phyloP scores from a whole-genome alignment of 2,797 vertebrate species.

The Rhinogobio ventralis region DNA sequence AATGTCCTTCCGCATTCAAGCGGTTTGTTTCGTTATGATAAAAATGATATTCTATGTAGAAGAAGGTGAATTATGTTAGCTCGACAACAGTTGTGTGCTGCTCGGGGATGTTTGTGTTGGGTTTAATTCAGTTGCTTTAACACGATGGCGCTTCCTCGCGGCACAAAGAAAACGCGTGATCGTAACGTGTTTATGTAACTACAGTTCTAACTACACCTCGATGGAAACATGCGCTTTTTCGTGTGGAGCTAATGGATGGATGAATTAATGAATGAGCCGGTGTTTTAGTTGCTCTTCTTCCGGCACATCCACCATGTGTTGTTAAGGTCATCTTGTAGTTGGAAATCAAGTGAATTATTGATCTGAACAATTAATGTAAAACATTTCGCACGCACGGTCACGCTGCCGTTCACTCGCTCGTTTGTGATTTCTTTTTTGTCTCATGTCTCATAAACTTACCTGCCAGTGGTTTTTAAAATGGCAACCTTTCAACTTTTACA shows the following conservation, averaged over 20 bases:
- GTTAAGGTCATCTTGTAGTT: not conserved
- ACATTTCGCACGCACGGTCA: not conserved
- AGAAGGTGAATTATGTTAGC: not conserved
- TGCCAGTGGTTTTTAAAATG: conserved; percentile 4
- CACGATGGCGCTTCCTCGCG: conserved; percentile 38
- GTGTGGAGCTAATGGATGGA: not conserved
- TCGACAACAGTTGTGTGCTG: not conserved
- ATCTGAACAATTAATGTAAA: not conserved
- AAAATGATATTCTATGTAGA: not conserved
- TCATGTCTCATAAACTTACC: not conserved
- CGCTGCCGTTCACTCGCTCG: not conserved
- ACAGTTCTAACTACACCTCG: not conserved
- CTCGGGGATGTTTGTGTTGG: not conserved
- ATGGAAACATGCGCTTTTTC: not conserved
- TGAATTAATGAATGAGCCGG: not conserved
- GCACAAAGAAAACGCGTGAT: conserved; percentile 32
- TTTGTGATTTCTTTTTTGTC: not conserved
- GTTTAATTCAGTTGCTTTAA: conserved; percentile 17
- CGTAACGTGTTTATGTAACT: conserved; percentile 4
- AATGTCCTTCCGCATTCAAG: not conserved
- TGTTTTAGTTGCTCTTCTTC: conserved; percentile 1
- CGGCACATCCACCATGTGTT: not conserved
- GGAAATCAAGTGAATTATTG: not conserved
- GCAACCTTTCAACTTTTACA: not conserved
- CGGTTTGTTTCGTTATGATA: not conserved